These are phyloP conservation scores for Zelostemma sp. DNA, from an alignment of 1,140 invertebrate genomes.

Conservation along the genomic window DNA sequence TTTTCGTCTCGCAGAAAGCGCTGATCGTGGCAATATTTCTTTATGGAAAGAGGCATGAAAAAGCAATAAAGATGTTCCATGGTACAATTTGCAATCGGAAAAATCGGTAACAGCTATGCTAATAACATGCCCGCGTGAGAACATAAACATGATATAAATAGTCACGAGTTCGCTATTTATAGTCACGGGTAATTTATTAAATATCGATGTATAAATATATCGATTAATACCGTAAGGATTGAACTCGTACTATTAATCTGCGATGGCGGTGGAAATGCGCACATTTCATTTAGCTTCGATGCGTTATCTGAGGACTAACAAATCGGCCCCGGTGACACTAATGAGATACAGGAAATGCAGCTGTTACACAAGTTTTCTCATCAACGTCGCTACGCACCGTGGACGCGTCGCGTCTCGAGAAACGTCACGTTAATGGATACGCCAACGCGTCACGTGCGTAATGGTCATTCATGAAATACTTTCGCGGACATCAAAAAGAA, in stretches of 20 bases:
- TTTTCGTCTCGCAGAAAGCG: too few species aligned
- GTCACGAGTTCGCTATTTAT: neutral
- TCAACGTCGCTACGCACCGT: slow-evolving; percentile 21
- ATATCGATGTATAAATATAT: neutral
- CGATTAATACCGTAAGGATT: slow-evolving; percentile 1
- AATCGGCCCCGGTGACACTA: slow-evolving; percentile 35
- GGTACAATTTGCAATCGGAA: too few species aligned
- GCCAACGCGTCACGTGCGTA: slow-evolving; percentile 25
- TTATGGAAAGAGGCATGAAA: too few species aligned
- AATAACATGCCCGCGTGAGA: neutral
- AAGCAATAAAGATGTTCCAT: too few species aligned
- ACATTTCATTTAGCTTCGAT: slow-evolving; percentile 6
- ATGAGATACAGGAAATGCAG: slow-evolving; percentile 46
- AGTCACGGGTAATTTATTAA: neutral
- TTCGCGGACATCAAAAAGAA: slow-evolving; percentile 30
- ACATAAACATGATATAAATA: slow-evolving; percentile 1
- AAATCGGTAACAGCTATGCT: too few species aligned
- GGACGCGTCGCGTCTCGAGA: slow-evolving; percentile 39
- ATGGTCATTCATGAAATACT: slow-evolving; percentile 13
- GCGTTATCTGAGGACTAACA: slow-evolving; percentile 5
- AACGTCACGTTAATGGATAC: slow-evolving; percentile 24
- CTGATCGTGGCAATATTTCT: too few species aligned
- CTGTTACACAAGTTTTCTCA: slow-evolving; percentile 21
- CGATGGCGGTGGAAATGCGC: neutral
- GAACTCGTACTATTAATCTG: neutral